These are phyloP conservation scores for Typhlomys cinereus DNA, from an alignment of 2,113 vertebrate species.

Conservation along the genomic window DNA sequence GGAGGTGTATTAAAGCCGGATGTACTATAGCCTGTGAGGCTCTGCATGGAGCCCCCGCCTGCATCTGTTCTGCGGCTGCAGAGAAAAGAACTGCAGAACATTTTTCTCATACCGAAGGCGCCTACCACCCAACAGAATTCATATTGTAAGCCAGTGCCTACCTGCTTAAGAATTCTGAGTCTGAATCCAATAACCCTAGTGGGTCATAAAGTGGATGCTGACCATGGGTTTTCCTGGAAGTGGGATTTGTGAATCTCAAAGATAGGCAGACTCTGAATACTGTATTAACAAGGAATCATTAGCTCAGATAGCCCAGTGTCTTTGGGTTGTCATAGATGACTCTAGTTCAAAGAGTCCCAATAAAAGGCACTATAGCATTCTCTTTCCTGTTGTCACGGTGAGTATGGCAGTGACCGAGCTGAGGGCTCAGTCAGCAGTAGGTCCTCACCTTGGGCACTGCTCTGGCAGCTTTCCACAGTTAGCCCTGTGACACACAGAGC, in stretches of 20 bases:
- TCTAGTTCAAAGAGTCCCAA: neutral
- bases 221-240: neutral
- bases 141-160: neutral
- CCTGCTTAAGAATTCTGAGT: constrained; percentile 18
- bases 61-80: neutral
- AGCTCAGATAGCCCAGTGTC: neutral
- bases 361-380: neutral
- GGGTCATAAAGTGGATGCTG: neutral
- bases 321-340: neutral
- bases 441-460: neutral
- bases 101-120: neutral
- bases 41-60: neutral
- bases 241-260: constrained; percentile 16
- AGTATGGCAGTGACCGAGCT: neutral
- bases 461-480: neutral
- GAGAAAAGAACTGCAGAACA: neutral
- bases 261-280: neutral
- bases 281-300: neutral
- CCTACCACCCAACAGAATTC: neutral
- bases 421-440: neutral
- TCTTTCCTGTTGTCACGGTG: neutral
- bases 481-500: neutral
- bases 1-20: neutral
- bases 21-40: neutral
- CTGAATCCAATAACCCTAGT: neutral